A percentile compares a stretch with the other conserved stretches of the same genome.
These are phyloP conservation scores for Galemys pyrenaicus DNA, from an alignment of 2,113 vertebrate genomes.

Conservation along the genomic window DNA sequence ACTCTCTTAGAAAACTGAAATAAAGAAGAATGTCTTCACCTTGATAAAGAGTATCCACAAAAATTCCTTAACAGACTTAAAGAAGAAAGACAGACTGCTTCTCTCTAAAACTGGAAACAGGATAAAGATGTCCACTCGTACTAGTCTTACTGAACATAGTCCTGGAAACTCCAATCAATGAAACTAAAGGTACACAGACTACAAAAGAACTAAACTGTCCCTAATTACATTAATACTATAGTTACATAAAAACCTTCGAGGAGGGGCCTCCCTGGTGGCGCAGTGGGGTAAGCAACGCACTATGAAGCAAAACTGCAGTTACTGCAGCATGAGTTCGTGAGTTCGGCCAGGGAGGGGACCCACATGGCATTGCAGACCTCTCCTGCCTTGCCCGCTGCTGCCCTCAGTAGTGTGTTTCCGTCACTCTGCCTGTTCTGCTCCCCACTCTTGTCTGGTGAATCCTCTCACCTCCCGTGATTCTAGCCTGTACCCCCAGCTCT, in stretches of 20 bases:
- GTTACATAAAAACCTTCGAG: not conserved
- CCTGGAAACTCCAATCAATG: not conserved
- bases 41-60: not conserved
- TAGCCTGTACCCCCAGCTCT: too few species aligned
- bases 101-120: not conserved
- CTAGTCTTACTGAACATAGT: not conserved
- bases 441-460: too few species aligned
- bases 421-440: too few species aligned
- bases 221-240: not conserved
- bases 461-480: too few species aligned
- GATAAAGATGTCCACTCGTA: not conserved
- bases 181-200: not conserved
- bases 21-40: not conserved
- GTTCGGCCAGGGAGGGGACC: too few species aligned
- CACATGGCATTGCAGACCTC: too few species aligned
- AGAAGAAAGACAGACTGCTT: not conserved
- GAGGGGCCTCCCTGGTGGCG: too few species aligned
- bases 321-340: too few species aligned
- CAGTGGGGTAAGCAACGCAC: too few species aligned
- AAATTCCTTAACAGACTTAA: not conserved
- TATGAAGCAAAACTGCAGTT: too few species aligned
- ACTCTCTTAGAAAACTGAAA: conserved; percentile 11
- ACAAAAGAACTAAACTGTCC: not conserved
- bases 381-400: too few species aligned
- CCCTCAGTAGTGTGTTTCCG: too few species aligned